Base-by-base conservation (phyloP, 1,140 invertebrate species). In the Drosophila burlai region DNA sequence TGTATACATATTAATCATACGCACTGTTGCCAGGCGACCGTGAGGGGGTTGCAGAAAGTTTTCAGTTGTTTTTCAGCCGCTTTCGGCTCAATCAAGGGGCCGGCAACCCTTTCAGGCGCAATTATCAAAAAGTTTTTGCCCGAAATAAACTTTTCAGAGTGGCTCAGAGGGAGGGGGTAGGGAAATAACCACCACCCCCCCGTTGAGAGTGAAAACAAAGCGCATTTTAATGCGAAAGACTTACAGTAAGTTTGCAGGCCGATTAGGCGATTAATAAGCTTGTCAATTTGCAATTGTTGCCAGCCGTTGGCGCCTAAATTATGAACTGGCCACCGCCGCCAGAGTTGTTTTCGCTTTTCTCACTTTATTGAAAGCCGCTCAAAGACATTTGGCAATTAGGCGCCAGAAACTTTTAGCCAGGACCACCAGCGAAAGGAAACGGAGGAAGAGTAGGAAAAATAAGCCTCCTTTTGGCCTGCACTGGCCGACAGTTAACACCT, bases 191-290 rank as follows among this genome's bases (percentile, higher is more conserved):
- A 18, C 10, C 54, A 2, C 26, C 13, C 26, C 26, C 45, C 16
- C 18, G 46, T 21, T 29, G 31, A 34, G 71, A 65, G 49, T 45
- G 76, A 65, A 67, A 80, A 67, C 77, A 52, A 72, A 83, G 68
- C 74, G 74, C 66, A 83, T 78, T 69, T 81, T 89, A 90, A 90
- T 89, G 80, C 73, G 67, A 77, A 38, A 62, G 85, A 85, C 81
- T 90, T 90, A 90, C 79, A 80, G 81, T 69, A 85, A 89, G 77
- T 90, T 78, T 80, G 69, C 86, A 90, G 89, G 85, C 82, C 85
- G 85, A 90, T 90, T 90, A 90, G 69, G 82, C 85, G 85, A 90
- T 90, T 90, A 90, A 90, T 90, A 85, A 90, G 85, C 86, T 90
- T 90, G 85, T 90, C 85, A 85, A 90, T 90, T 90, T 81, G 76